These are phyloP conservation scores for Agonum fuliginosum DNA, from an alignment of 2,888 invertebrate genomes.

Conservation along the genomic window DNA sequence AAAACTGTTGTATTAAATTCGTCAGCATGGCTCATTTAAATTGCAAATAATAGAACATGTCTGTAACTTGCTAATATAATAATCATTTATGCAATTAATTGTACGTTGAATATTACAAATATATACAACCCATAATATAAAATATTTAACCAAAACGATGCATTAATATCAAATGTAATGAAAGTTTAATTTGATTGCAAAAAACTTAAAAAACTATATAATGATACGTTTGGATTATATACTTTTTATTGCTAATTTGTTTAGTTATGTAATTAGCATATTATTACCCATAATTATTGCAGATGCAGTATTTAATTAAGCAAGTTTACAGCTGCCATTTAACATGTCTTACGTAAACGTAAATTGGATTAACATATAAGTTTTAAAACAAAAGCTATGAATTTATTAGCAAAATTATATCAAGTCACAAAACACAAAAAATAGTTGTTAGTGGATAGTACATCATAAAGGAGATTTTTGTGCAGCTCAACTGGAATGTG, in stretches of 20 bases:
- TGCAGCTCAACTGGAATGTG: too few relatives aligned
- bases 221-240: constrained; percentile 1
- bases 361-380: too few relatives aligned
- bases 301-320: constrained; percentile 41
- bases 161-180: constrained; percentile 29
- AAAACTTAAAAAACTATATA: background rate
- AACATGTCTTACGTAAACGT: background rate
- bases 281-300: constrained; percentile 17
- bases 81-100: constrained; percentile 47
- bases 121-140: constrained; percentile 28
- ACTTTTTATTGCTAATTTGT: background rate
- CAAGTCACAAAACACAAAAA: too few relatives aligned
- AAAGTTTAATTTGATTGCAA: background rate
- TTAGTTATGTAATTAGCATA: constrained; percentile 31
- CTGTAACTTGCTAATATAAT: constrained; percentile 19
- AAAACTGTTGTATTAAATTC: constrained; percentile 34
- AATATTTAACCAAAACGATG: constrained; percentile 24
- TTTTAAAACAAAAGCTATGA: too few relatives aligned
- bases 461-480: too few relatives aligned
- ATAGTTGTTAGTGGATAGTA: too few relatives aligned
- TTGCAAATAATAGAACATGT: constrained; percentile 46
- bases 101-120: constrained; percentile 32
- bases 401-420: too few relatives aligned
- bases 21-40: constrained; percentile 14
- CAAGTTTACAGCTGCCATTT: constrained; percentile 22